Evolutionary conservation across 2,113 vertebrate species (phyloP).

Genomic region (Aythya baeri): DNA sequence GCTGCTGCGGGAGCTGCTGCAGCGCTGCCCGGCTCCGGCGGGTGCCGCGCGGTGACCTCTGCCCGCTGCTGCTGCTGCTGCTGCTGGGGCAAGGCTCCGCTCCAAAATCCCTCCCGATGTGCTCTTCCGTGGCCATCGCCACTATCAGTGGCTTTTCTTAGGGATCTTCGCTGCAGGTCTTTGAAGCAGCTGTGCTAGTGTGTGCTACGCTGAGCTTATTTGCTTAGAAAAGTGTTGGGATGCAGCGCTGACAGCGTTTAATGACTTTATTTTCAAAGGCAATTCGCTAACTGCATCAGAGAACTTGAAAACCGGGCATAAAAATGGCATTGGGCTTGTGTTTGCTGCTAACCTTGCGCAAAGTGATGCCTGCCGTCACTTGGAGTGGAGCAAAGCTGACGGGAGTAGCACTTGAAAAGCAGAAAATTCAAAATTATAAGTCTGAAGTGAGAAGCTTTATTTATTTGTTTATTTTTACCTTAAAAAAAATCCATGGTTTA

Average conservation of each 20-base stretch:
- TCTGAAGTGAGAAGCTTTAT: neutral
- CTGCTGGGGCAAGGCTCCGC: no score
- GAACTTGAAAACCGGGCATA: accelerated
- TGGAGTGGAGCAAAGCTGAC: neutral
- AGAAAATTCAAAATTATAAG: neutral
- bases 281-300: accelerated
- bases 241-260: neutral
- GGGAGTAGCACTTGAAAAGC: neutral
- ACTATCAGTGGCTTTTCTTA: accelerated
- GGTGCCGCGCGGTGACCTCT: accelerated
- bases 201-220: accelerated
- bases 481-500: neutral
- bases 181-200: accelerated
- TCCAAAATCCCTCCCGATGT: accelerated
- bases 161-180: accelerated
- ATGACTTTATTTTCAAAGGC: neutral
- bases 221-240: accelerated
- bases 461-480: neutral
- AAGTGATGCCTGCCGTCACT: neutral
- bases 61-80: accelerated
- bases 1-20: neutral
- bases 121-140: neutral
- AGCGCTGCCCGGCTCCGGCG: neutral
- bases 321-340: neutral
- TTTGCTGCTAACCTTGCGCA: neutral